These are phyloP conservation scores for Stenichneumon culpator DNA, from an alignment of 2,888 invertebrate genomes.

Conservation along the genomic window DNA sequence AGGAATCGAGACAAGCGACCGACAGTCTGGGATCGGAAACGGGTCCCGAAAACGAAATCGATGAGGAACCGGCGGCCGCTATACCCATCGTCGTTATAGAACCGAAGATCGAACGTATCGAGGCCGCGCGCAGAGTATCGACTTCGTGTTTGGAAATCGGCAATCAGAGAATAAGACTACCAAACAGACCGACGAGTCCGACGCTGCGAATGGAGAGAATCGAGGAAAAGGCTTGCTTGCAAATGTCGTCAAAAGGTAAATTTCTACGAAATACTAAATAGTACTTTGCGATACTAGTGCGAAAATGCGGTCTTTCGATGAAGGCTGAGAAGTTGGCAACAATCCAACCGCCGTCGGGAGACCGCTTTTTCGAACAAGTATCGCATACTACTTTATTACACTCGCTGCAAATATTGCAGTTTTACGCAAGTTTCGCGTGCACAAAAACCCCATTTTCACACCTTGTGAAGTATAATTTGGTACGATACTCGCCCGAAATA, in stretches of 20 bases:
- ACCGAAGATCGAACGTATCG: constrained; percentile 74
- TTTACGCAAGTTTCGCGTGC: no score
- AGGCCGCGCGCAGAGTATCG: constrained; percentile 48
- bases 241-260: constrained; percentile 79
- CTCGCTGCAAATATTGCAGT: no score
- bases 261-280: neutral
- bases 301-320: no score
- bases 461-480: no score
- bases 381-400: no score
- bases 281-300: no score
- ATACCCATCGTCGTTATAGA: constrained; percentile 82
- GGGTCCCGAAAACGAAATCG: constrained; percentile 72
- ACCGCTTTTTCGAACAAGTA: no score
- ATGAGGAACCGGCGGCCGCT: constrained; percentile 74
- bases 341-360: no score
- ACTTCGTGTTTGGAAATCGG: constrained; percentile 50
- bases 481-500: no score
- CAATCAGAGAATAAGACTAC: constrained; percentile 38
- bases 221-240: constrained; percentile 82
- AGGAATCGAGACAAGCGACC: constrained; percentile 42
- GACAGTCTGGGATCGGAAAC: constrained; percentile 60
- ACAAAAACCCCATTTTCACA: no score
- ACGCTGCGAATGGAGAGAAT: constrained; percentile 79
- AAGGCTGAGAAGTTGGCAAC: no score
- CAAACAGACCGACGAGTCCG: constrained; percentile 72